phyloP scores from a whole-genome alignment of 2,797 vertebrate species.

The Moxostoma hubbsi region DNA sequence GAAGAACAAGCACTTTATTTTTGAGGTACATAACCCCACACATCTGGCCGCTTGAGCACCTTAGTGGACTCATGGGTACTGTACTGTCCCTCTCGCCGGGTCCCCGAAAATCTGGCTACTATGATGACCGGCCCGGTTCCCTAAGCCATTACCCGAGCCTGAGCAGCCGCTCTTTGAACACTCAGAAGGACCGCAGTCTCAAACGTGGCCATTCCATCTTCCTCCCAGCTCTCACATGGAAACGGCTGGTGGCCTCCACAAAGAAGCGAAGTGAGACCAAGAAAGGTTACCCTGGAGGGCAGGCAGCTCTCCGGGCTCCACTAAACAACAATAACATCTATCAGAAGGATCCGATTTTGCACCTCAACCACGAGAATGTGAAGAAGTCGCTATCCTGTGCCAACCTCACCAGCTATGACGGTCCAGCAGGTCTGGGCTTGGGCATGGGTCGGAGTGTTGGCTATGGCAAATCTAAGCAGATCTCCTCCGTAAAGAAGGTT shows the following conservation, averaged over 20 bases:
- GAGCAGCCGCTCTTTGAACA: slow-evolving; percentile 77
- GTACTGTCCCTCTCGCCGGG: slow-evolving; percentile 82
- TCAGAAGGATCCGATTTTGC: slow-evolving; percentile 76
- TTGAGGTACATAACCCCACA: slow-evolving; percentile 23
- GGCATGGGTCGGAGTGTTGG: slow-evolving; percentile 69
- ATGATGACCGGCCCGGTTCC: slow-evolving; percentile 75
- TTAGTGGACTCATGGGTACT: slow-evolving; percentile 74
- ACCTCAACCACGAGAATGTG: slow-evolving; percentile 81
- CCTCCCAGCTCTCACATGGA: slow-evolving; percentile 83
- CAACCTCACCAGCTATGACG: slow-evolving; percentile 82
- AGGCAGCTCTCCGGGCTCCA: slow-evolving; percentile 58
- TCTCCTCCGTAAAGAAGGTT: slow-evolving; percentile 74
- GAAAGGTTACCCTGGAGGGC: slow-evolving; percentile 63
- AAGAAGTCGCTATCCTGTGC: slow-evolving; percentile 84
- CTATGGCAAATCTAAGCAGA: slow-evolving; percentile 72
- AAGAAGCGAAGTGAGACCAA: slow-evolving; percentile 78
- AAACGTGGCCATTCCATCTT: slow-evolving; percentile 82
- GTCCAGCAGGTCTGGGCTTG: slow-evolving; percentile 70
- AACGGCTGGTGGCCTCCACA: slow-evolving; percentile 83
- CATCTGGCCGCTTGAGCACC: slow-evolving; percentile 24
- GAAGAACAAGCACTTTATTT: slow-evolving; percentile 43
- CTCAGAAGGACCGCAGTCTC: slow-evolving; percentile 76
- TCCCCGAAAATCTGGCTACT: slow-evolving; percentile 77
- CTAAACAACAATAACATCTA: slow-evolving; percentile 79
- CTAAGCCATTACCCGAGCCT: slow-evolving; percentile 80